Evolutionary conservation across 2,797 vertebrate species (phyloP), one percentile per base, ranked within the genome.

Genomic region (Anisognathus igniventris): DNA sequence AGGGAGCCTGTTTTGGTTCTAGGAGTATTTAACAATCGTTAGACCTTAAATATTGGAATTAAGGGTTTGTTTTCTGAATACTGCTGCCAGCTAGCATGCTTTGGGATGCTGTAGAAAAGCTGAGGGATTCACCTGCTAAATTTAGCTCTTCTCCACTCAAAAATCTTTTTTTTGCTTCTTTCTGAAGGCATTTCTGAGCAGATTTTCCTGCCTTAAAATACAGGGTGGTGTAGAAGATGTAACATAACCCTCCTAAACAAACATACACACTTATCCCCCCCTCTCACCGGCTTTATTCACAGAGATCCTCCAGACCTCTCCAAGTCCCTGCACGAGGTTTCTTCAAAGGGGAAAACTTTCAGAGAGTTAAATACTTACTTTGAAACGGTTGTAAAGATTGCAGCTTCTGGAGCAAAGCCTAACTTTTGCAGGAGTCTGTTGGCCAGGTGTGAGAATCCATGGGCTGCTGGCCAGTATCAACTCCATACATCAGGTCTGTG

Each of bases 391-490:
- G 50, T 92, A 94, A 96, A 96, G 89, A 94, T 96, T 95, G 80
- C 92, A 91, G 74, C 71, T 93, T 56, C 79, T 92, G 86, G 58
- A 88, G 70, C 86, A 91, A 72, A 95, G 89, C 91, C 92, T 76
- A 84, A 71, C 60, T 97, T 96, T 96, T 91, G 92, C 91, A 92
- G 83, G 86, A 93, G 82, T 68, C 95, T 90, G 72, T 93, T 13
- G 35, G 71, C 90, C 42, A 97, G 95, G 91, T 96, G 83, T 95
- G 81, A 93, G 95, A 87, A 88, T 91, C 61, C 14, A 2, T 68
- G 87, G 93, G 94, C 93, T 95, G 86, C 88, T 93, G 90, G 93
- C 96, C 93, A 95, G 82, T 65, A 70, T 96, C 80, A 95, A 75
- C 82, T n/a, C 78, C 44, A 37, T 92, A 24, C 54, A 77, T 74